Conservation (phyloP, 2,888 invertebrate species). For the Limnephilus rhombicus region DNA sequence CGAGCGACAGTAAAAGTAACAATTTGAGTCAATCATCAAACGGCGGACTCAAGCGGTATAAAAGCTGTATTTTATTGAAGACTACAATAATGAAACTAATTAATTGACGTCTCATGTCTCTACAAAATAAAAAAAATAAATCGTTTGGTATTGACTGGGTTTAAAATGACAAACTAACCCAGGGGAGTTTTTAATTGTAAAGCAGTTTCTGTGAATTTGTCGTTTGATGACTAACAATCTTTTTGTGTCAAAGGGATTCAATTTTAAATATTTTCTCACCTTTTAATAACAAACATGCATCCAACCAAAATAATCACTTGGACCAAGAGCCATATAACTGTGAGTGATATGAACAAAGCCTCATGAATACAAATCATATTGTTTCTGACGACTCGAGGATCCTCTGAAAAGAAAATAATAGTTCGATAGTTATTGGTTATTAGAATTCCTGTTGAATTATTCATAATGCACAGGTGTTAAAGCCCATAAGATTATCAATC, state of each 20-base stretch:
- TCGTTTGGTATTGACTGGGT: not conserved
- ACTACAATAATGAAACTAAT: not conserved
- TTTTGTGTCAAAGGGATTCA: not conserved
- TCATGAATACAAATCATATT: conserved; percentile 81
- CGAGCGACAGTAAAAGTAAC: not conserved
- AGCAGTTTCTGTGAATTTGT: not conserved
- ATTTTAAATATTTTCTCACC: conserved; percentile 69
- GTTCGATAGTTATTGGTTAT: not conserved
- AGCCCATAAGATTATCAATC: not conserved
- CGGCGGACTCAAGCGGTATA: not conserved
- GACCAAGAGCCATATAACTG: conserved; percentile 80
- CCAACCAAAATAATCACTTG: conserved; percentile 77
- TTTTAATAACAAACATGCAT: conserved; percentile 78
- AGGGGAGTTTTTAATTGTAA: too few species aligned
- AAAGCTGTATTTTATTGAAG: not conserved
- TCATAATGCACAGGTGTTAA: not conserved
- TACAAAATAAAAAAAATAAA: not conserved
- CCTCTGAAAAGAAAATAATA: conserved; percentile 66
- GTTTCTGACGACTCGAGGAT: conserved; percentile 67
- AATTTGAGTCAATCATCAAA: not conserved
- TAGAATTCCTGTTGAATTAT: not conserved
- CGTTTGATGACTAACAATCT: not conserved
- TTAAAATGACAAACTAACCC: not conserved
- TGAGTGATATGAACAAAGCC: conserved; percentile 81
- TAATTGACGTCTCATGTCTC: not conserved